Evolutionary conservation across 2,797 vertebrate genomes (phyloP), one percentile per base, ranked within the genome.

Genomic region (Alectoris magna): DNA sequence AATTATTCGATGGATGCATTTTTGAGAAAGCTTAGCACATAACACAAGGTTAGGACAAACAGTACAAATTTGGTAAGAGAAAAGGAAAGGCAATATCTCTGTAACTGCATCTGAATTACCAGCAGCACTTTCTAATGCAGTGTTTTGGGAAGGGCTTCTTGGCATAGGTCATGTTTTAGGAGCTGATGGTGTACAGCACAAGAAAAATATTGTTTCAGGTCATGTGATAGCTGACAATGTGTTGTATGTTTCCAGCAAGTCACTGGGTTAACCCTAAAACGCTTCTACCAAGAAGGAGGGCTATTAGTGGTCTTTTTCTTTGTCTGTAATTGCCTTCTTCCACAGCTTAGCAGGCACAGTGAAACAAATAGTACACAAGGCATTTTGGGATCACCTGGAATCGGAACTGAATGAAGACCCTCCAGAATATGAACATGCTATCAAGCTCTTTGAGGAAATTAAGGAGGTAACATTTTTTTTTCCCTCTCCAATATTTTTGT

Each of bases 371-470:
- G 95, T 99, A 59, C 99, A 99, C 96, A 98, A 99, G 93, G 99
- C 98, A 5, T 99, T 98, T 96, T 99, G 99, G 99, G 98, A 99
- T 88, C 98, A 97, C 85, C 93, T 99, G 97, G 98, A 98, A 91
- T 97, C 98, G 0, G 98, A 99, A 94, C 97, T 99, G 93, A 99
- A 98, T 14, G 97, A 98, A 44, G 98, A 99, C 91, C 99, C 99
- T 23, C 99, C 99, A 1, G 98, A 98, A 91, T 99, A 99, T 19
- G 97, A 98, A 39, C 98, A 99, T 9, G 99, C 99, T 86, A 98
- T 99, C 97, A 98, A 97, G 78, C 98, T 99, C 48, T 97, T 99
- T 96, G 98, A 98, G 96, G 99, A 99, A 97, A 99, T 99, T 96
- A 98, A 97, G 98, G 99, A 99, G 98, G 99, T 98, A 93, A 97